A percentile compares a stretch with the other conserved stretches of the same genome.
phyloP scores from a whole-genome alignment of 2,888 invertebrate genomes.

The Phorcus lineatus region DNA sequence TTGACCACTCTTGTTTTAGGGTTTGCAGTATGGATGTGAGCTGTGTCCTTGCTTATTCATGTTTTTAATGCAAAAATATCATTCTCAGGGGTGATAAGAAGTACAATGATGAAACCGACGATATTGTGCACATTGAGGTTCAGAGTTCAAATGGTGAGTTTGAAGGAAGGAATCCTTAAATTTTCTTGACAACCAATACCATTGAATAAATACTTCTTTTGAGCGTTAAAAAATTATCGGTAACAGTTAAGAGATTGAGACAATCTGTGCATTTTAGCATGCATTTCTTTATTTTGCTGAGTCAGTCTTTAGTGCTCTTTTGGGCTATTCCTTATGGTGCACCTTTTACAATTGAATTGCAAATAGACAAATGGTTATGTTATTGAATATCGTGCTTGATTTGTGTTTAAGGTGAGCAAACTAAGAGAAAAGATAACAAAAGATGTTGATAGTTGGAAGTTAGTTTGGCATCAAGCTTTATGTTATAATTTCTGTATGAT shows the following conservation, averaged over 20 bases:
- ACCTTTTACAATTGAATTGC: too few species aligned
- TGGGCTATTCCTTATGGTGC: too few species aligned
- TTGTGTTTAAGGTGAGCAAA: background rate
- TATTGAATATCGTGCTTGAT: background rate
- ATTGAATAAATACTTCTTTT: background rate
- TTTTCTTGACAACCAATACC: background rate
- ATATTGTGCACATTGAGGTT: conserved; percentile 66
- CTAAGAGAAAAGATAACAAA: too few species aligned
- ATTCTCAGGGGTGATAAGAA: conserved; percentile 49
- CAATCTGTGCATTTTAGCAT: background rate
- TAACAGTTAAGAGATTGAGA: too few species aligned
- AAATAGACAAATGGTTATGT: background rate
- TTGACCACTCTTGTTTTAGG: too few species aligned
- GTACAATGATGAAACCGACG: conserved; percentile 32
- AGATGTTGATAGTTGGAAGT: too few species aligned
- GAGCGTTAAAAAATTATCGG: too few species aligned
- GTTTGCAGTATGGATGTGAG: too few species aligned
- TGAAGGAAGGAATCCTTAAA: background rate
- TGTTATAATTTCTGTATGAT: too few species aligned
- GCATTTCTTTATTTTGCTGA: background rate
- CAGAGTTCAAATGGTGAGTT: conserved; percentile 47
- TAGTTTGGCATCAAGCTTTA: too few species aligned
- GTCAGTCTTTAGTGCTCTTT: too few species aligned
- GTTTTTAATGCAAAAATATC: background rate
- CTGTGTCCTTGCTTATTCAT: background rate